Percentiles rank a stretch among this genome's conserved stretches.
Evolutionary conservation across 2,888 invertebrate species (phyloP).

Genomic region (Diarsia dahlii): DNA sequence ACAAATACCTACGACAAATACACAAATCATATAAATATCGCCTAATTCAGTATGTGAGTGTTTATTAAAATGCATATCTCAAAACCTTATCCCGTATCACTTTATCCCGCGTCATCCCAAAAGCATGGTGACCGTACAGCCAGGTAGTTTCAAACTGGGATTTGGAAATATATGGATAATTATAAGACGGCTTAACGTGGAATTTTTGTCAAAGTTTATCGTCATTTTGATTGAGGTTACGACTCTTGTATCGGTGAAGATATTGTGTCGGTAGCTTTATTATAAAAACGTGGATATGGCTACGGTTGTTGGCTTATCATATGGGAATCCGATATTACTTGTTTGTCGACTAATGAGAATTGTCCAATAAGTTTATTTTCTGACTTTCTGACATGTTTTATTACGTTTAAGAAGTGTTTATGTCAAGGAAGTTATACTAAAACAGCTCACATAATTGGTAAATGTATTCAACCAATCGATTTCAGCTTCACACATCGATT

Average conservation of each 20-base stretch:
- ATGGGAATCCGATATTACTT: conserved; percentile 36
- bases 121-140: conserved; percentile 43
- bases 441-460: neutral
- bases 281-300: conserved; percentile 53
- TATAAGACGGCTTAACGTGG: conserved; percentile 89
- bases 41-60: neutral
- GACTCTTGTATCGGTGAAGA: conserved; percentile 78
- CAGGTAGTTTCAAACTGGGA: conserved; percentile 87
- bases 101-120: neutral
- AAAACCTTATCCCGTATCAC: neutral
- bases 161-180: conserved; percentile 90
- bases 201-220: conserved; percentile 90
- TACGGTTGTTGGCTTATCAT: conserved; percentile 40
- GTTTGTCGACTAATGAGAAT: conserved; percentile 26
- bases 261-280: conserved; percentile 88
- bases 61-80: neutral
- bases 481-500: conserved; percentile 14
- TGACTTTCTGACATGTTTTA: neutral
- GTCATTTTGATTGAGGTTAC: conserved; percentile 90
- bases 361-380: conserved; percentile 9
- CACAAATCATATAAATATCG: neutral
- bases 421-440: neutral
- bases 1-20: neutral
- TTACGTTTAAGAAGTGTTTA: neutral
- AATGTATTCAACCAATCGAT: conserved; percentile 8